Evolutionary conservation across 1,140 invertebrate genomes (phyloP).

Genomic region (Harpegnathos saltator): DNA sequence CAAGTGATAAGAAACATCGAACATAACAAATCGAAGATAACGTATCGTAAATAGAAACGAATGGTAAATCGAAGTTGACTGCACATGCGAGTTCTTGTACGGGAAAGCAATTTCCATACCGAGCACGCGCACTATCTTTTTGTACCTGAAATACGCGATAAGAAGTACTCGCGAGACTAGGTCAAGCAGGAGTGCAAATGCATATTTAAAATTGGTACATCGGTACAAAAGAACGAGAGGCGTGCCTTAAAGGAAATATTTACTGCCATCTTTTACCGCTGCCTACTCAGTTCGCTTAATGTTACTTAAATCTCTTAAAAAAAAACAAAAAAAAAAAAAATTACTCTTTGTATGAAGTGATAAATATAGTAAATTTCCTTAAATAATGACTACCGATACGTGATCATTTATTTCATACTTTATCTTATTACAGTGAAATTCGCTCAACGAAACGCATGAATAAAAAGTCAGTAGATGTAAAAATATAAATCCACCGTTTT

Average conservation of each 20-base stretch:
- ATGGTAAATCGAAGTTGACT: constrained; percentile 47
- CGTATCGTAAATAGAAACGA: constrained; percentile 44
- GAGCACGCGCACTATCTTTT: constrained; percentile 28
- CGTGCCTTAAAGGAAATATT: constrained; percentile 23
- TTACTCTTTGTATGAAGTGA: background rate
- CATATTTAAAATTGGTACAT: constrained; percentile 45
- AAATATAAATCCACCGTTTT: too few relatives aligned
- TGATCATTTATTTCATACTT: too few relatives aligned
- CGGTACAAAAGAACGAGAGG: constrained; percentile 27
- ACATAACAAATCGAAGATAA: too few relatives aligned
- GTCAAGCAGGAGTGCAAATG: constrained; percentile 46
- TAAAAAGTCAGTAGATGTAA: too few relatives aligned
- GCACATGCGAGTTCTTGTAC: background rate
- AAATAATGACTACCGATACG: too few relatives aligned
- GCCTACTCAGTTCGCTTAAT: background rate
- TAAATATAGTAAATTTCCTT: too few relatives aligned
- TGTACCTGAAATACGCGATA: constrained; percentile 40
- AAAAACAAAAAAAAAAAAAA: background rate
- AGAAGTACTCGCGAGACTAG: constrained; percentile 29
- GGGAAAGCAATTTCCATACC: constrained; percentile 43
- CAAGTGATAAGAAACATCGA: too few relatives aligned
- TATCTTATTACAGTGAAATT: too few relatives aligned
- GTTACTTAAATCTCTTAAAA: background rate
- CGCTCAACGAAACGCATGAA: too few relatives aligned
- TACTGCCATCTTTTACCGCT: background rate